Conservation (phyloP, 2,888 invertebrate genomes). For the Acanthacorydalis orientalis region DNA sequence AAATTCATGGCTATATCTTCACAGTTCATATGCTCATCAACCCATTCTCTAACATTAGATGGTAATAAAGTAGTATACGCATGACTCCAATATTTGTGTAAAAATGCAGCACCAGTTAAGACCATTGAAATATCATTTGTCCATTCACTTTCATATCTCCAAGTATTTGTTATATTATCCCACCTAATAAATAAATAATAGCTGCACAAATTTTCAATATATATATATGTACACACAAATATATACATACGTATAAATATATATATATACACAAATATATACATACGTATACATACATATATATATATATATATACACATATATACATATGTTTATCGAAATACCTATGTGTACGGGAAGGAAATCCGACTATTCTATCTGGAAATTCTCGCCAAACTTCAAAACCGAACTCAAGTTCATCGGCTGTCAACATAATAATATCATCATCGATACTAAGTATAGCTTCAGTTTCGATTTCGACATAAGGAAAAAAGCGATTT, state of each 20-base stretch:
- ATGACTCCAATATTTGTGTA: conserved; percentile 93
- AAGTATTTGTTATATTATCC: conserved; percentile 72
- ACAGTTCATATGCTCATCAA: conserved; percentile 92
- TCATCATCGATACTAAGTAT: conserved; percentile 91
- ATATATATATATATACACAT: too few species aligned
- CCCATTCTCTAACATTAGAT: conserved; percentile 68
- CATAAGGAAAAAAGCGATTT: conserved; percentile 91
- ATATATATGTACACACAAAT: too few species aligned
- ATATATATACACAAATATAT: too few species aligned
- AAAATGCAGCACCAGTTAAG: conserved; percentile 89
- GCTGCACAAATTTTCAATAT: background rate
- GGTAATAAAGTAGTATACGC: conserved; percentile 85
- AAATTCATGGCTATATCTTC: conserved; percentile 99
- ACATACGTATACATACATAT: too few species aligned
- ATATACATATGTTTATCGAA: background rate
- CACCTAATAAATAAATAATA: conserved; percentile 26
- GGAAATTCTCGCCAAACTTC: conserved; percentile 96
- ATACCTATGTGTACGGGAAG: conserved; percentile 72
- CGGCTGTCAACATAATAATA: conserved; percentile 86
- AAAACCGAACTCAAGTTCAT: conserved; percentile 90
- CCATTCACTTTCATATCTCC: conserved; percentile 96
- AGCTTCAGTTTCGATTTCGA: conserved; percentile 93
- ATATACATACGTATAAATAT: too few species aligned
- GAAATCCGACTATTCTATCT: conserved; percentile 90
- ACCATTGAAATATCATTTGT: conserved; percentile 94